These are phyloP conservation scores for Chamaetylas fuelleborni DNA, from an alignment of 2,113 vertebrate species.

Conservation along the genomic window DNA sequence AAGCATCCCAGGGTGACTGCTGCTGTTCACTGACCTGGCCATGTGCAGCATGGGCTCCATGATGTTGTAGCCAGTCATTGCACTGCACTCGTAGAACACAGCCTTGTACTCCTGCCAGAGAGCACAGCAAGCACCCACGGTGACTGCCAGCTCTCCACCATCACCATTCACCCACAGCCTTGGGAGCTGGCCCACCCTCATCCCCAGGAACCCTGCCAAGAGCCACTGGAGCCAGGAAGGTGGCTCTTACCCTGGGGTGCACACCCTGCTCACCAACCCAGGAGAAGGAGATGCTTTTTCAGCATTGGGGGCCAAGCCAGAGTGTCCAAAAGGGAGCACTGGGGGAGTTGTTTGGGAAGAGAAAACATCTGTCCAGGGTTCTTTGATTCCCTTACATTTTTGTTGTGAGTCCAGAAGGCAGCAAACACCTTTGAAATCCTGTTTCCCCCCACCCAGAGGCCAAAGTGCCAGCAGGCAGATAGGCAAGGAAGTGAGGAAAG, in stretches of 20 bases:
- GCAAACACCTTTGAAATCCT: neutral
- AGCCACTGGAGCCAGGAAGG: neutral
- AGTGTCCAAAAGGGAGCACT: neutral
- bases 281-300: neutral
- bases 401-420: neutral
- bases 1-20: neutral
- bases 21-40: slow-evolving; percentile 70
- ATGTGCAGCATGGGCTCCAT: slow-evolving; percentile 78
- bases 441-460: neutral
- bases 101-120: slow-evolving; percentile 78
- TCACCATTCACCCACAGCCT: neutral
- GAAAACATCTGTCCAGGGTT: neutral
- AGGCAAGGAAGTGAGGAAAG: neutral
- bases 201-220: neutral
- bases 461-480: neutral
- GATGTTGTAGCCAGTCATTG: slow-evolving; percentile 75
- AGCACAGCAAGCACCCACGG: neutral
- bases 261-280: neutral
- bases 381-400: neutral
- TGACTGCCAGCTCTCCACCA: neutral
- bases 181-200: neutral
- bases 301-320: neutral
- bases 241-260: neutral
- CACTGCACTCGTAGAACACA: slow-evolving; percentile 84
- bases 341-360: neutral